These are phyloP conservation scores for Mellivora capensis DNA, from an alignment of 2,113 vertebrate genomes.

Conservation along the genomic window DNA sequence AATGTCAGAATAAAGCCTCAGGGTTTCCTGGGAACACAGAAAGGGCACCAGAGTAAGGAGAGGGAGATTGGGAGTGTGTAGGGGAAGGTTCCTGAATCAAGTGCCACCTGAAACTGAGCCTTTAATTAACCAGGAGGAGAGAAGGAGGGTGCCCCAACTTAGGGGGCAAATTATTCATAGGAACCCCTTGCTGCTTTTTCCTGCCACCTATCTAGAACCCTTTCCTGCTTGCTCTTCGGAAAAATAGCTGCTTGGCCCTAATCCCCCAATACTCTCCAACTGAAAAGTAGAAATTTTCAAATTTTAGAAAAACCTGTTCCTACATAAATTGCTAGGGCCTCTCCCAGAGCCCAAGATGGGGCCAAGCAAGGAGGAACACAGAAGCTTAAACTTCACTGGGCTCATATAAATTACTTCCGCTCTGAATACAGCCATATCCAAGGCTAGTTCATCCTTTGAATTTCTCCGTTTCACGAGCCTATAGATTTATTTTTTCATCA, in stretches of 20 bases:
- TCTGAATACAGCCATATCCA: neutral
- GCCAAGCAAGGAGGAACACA: neutral
- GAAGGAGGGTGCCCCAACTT: neutral
- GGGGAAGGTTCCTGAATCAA: neutral
- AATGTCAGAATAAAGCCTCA: neutral
- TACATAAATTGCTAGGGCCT: neutral
- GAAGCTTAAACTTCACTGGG: neutral
- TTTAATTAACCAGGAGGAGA: neutral
- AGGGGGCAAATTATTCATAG: neutral
- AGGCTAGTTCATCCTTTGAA: neutral
- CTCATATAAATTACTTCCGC: neutral
- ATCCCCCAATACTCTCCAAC: neutral
- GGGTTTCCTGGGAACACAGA: neutral
- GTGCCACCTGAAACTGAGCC: neutral
- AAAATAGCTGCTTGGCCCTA: neutral
- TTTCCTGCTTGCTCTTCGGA: neutral
- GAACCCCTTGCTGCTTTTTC: neutral
- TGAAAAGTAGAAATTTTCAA: neutral
- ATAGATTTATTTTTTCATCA: neutral
- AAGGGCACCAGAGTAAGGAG: neutral
- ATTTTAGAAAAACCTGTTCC: neutral
- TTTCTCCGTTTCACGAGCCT: neutral
- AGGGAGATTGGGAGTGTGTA: neutral
- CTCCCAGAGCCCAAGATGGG: neutral
- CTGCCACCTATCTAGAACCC: neutral